phyloP scores from a whole-genome alignment of 23 tunicate species.

The Oikopleura albicans region DNA sequence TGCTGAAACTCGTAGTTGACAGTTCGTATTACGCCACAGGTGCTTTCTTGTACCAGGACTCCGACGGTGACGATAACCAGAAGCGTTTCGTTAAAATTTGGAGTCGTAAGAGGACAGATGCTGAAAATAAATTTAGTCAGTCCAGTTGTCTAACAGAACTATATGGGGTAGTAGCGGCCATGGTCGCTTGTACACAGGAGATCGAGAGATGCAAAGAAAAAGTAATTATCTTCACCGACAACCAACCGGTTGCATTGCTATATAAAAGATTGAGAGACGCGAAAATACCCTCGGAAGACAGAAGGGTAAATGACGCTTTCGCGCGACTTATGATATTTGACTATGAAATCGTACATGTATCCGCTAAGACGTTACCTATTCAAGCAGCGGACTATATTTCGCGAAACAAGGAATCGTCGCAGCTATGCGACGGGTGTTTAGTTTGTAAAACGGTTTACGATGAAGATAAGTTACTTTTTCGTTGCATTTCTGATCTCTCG shows the following conservation, averaged over 20 bases:
- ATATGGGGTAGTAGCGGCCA: background rate
- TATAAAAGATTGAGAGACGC: background rate
- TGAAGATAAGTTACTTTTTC: too few species aligned
- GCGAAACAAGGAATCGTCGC: too few species aligned
- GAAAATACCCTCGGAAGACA: background rate
- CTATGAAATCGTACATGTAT: too few species aligned
- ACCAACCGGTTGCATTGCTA: background rate
- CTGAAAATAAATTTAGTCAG: background rate
- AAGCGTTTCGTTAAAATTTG: background rate
- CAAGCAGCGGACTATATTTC: too few species aligned
- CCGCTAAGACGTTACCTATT: too few species aligned
- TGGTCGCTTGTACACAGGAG: background rate
- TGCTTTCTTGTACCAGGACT: background rate
- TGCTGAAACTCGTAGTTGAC: background rate
- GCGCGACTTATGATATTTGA: too few species aligned
- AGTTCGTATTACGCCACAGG: background rate
- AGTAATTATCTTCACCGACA: background rate
- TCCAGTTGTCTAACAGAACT: background rate
- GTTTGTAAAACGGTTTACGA: too few species aligned
- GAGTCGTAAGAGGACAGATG: background rate
- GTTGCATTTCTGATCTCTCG: too few species aligned
- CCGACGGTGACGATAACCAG: background rate
- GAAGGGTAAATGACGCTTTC: background rate
- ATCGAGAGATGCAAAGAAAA: background rate
- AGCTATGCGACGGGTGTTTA: too few species aligned